A percentile compares a stretch with the other conserved stretches of the same genome.
Evolutionary conservation across 1,140 invertebrate species (phyloP).

Genomic region (Drepana arcuata): DNA sequence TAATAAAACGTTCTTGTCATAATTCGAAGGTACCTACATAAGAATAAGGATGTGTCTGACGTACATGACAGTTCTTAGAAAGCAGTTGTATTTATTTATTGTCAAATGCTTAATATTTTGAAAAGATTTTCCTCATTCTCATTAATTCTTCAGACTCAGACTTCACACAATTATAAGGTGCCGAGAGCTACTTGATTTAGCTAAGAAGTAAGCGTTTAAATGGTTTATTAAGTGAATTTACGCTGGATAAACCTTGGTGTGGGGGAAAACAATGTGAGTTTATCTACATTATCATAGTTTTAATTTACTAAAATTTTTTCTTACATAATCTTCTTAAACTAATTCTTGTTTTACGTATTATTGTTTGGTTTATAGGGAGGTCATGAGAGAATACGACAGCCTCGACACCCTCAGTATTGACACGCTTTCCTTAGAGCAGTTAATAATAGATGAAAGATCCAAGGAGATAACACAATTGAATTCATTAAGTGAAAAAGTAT

Average conservation of each 20-base stretch:
- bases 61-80: too few relatives aligned
- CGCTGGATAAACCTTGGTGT: too few relatives aligned
- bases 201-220: too few relatives aligned
- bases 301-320: background rate
- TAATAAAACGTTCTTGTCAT: background rate
- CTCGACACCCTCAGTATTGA: slow-evolving; percentile 54
- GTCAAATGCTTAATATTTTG: too few relatives aligned
- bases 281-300: background rate
- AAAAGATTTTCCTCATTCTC: slow-evolving; percentile 10
- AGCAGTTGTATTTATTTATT: too few relatives aligned
- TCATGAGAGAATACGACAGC: slow-evolving; percentile 36
- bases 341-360: background rate
- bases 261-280: background rate
- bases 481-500: slow-evolving; percentile 45
- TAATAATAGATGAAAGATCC: slow-evolving; percentile 37
- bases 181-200: too few relatives aligned
- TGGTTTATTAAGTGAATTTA: too few relatives aligned
- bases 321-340: background rate
- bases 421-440: slow-evolving; percentile 44
- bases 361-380: slow-evolving; percentile 31
- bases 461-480: slow-evolving; percentile 44
- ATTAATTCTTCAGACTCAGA: too few relatives aligned
- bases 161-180: too few relatives aligned
- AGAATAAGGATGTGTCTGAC: too few relatives aligned
- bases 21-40: background rate